Conservation (phyloP, 1,140 invertebrate genomes). For the Macrocentrus cingulum region DNA sequence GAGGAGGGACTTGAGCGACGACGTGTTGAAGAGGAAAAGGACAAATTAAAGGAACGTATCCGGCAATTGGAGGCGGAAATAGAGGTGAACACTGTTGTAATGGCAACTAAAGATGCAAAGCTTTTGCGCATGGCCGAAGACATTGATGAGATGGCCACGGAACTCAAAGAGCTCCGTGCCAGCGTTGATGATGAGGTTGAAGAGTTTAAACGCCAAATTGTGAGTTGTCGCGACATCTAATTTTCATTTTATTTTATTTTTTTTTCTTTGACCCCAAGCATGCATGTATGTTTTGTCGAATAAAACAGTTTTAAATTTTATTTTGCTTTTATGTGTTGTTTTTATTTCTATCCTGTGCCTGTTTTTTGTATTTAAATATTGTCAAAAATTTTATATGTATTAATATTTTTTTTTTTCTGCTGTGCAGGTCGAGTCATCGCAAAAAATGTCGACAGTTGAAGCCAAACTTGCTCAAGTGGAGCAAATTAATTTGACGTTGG, state of each 20-base stretch:
- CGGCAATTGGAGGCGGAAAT: conserved; percentile 69
- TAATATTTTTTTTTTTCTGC: too few species aligned
- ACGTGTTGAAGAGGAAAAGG: conserved; percentile 71
- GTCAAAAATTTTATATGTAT: too few species aligned
- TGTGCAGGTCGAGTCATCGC: conserved; percentile 47
- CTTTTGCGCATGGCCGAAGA: conserved; percentile 65
- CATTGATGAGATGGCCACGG: conserved; percentile 65
- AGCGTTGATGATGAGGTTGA: conserved; percentile 66
- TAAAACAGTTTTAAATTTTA: too few species aligned
- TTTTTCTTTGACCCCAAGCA: too few species aligned
- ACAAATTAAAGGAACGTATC: conserved; percentile 66
- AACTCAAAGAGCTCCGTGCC: conserved; percentile 64
- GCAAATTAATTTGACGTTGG: conserved; percentile 43
- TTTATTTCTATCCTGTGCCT: too few species aligned
- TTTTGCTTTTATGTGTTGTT: too few species aligned
- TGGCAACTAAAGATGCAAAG: conserved; percentile 73
- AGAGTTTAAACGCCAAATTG: conserved; percentile 66
- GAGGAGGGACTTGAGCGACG: conserved; percentile 78
- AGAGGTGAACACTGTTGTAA: conserved; percentile 69
- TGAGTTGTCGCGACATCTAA: conserved; percentile 62
- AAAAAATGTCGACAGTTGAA: conserved; percentile 33
- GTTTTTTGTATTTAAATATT: too few species aligned
- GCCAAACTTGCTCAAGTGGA: conserved; percentile 45
- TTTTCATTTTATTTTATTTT: neutral
- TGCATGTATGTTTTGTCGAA: conserved; percentile 22